Conservation (phyloP, 2,113 vertebrate genomes). For the Acrocephalus arundinaceus region DNA sequence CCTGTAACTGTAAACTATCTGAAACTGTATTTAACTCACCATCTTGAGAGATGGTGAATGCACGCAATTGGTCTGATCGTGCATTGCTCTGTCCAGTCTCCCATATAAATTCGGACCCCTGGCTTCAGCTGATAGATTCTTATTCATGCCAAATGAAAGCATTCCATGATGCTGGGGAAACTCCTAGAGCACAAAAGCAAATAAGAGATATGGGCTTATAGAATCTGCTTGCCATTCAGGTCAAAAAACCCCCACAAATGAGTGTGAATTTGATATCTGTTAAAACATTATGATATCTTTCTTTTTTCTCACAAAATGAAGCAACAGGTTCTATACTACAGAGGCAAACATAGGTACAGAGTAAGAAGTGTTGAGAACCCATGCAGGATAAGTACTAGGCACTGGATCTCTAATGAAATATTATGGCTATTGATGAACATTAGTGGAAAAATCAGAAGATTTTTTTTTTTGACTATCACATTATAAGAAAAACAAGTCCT, state of each 20-base stretch:
- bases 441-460: background rate
- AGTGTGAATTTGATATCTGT: background rate
- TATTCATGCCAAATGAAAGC: background rate
- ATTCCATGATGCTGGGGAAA: background rate
- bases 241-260: accelerated
- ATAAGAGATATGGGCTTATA: background rate
- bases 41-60: too few species aligned
- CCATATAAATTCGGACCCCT: too few species aligned
- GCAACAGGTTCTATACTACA: background rate
- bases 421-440: background rate
- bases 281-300: background rate
- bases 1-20: too few species aligned
- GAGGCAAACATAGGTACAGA: background rate
- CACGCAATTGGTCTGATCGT: too few species aligned
- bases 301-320: background rate
- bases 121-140: background rate
- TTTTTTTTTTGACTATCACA: background rate
- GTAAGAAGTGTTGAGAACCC: background rate
- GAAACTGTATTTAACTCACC: too few species aligned
- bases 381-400: background rate
- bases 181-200: background rate
- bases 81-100: too few species aligned
- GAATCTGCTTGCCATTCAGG: background rate
- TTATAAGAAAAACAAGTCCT: background rate
- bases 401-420: background rate